phyloP scores from a whole-genome alignment of 1,140 invertebrate species.

The Drosophila kanapiae region DNA sequence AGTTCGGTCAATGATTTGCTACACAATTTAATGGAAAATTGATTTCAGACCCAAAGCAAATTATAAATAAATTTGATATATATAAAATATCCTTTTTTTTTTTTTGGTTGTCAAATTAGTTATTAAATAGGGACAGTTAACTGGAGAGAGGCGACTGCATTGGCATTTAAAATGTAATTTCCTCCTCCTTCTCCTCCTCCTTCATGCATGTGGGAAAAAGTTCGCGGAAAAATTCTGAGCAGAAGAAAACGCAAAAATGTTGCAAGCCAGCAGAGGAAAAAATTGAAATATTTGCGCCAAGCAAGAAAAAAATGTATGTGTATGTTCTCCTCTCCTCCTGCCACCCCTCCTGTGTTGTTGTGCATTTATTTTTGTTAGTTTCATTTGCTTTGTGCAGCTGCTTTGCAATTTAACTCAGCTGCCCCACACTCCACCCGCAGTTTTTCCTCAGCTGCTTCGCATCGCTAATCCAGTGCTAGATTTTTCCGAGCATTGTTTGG shows the following conservation, averaged over 20 bases:
- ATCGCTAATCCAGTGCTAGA: conserved; percentile 74
- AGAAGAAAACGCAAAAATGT: conserved; percentile 50
- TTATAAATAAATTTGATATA: conserved; percentile 30
- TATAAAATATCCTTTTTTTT: neutral
- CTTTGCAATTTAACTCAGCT: conserved; percentile 44
- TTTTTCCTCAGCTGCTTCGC: conserved; percentile 38
- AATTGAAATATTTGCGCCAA: conserved; percentile 64
- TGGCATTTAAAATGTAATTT: conserved; percentile 62
- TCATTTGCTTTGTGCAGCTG: conserved; percentile 75
- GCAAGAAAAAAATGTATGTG: conserved; percentile 32
- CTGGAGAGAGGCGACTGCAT: conserved; percentile 5
- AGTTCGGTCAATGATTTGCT: conserved; percentile 48
- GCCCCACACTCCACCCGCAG: neutral
- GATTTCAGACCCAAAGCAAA: conserved; percentile 23
- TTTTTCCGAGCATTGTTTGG: conserved; percentile 65
- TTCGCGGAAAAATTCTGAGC: conserved; percentile 50
- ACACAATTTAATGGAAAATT: conserved; percentile 44
- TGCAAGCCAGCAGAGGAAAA: conserved; percentile 40
- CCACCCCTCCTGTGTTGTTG: conserved; percentile 28
- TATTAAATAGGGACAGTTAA: conserved; percentile 30
- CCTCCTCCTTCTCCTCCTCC: neutral
- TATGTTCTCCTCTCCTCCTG: neutral
- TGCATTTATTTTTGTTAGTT: conserved; percentile 75
- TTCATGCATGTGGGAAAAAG: conserved; percentile 41
- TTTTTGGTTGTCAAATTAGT: conserved; percentile 23